Evolutionary conservation across 2,797 vertebrate genomes (phyloP).

Genomic region (Hoplostethus atlanticus): DNA sequence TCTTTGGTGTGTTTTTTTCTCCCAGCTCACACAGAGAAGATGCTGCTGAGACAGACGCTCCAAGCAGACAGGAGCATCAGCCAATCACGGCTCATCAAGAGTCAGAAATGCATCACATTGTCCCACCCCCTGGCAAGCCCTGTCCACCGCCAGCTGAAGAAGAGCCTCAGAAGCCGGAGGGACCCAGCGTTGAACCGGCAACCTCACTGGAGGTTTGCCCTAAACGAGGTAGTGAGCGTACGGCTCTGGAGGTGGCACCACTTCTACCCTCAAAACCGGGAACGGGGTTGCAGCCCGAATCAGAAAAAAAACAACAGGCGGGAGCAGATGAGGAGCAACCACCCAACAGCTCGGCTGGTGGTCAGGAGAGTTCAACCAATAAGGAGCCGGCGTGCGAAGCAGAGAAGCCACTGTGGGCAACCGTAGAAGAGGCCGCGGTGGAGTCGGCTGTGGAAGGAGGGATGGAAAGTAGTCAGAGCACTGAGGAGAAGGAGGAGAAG

Average conservation of each 20-base stretch:
- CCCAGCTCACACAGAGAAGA: conserved; percentile 50
- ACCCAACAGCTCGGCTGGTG: conserved; percentile 1
- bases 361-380: conserved; percentile 34
- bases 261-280: conserved; percentile 62
- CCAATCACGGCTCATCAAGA: conserved; percentile 31
- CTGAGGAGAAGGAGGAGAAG: conserved; percentile 24
- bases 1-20: conserved; percentile 22
- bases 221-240: conserved; percentile 13
- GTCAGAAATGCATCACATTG: conserved; percentile 21
- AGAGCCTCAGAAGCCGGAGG: conserved; percentile 60
- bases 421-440: conserved; percentile 72
- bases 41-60: conserved; percentile 24
- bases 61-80: conserved; percentile 21
- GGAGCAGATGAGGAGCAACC: conserved; percentile 32
- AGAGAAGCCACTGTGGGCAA: conserved; percentile 75
- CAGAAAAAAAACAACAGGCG: conserved; percentile 42
- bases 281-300: conserved; percentile 37
- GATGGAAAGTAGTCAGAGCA: conserved; percentile 44
- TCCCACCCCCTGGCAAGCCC: conserved; percentile 34
- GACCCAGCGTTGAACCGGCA: conserved; percentile 37
- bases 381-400: conserved; percentile 55
- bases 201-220: conserved; percentile 21
- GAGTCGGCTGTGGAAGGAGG: conserved; percentile 36
- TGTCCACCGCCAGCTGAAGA: conserved; percentile 40
- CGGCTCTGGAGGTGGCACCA: conserved; percentile 23